phyloP scores from a whole-genome alignment of 23 tunicate species.

The Corella eumyota region DNA sequence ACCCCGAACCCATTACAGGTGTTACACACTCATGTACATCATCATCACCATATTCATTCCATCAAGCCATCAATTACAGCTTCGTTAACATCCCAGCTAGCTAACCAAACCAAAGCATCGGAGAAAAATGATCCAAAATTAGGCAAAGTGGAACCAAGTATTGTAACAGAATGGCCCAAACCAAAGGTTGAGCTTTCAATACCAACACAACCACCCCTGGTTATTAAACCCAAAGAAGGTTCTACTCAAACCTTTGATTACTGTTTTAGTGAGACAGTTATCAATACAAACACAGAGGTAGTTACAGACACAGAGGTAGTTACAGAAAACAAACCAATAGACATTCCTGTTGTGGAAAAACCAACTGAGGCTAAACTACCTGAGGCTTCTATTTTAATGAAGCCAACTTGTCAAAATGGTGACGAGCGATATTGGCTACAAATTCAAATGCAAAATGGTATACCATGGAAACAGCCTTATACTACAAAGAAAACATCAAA shows the following conservation, averaged over 20 bases:
- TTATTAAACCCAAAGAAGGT: no score
- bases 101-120: no score
- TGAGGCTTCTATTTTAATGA: slow-evolving; percentile 16
- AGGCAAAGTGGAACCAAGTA: background rate
- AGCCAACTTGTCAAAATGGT: slow-evolving; percentile 25
- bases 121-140: no score
- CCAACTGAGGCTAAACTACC: no score
- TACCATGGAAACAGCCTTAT: slow-evolving; percentile 9
- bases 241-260: no score
- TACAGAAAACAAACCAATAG: no score
- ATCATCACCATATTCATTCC: slow-evolving; percentile 63
- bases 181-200: background rate
- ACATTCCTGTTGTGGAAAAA: no score
- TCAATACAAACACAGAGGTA: no score
- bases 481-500: no score
- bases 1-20: slow-evolving; percentile 34
- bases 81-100: background rate
- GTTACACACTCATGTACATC: slow-evolving; percentile 58
- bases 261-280: no score
- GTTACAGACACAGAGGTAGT: no score
- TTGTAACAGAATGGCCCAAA: background rate
- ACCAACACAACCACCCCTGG: no score
- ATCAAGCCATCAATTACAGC: slow-evolving; percentile 5
- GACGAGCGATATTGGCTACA: slow-evolving; percentile 26
- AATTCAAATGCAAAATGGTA: slow-evolving; percentile 27